Percentiles rank a stretch among this genome's conserved stretches.
phyloP scores from a whole-genome alignment of 2,797 vertebrate genomes.

The Salmo trutta region DNA sequence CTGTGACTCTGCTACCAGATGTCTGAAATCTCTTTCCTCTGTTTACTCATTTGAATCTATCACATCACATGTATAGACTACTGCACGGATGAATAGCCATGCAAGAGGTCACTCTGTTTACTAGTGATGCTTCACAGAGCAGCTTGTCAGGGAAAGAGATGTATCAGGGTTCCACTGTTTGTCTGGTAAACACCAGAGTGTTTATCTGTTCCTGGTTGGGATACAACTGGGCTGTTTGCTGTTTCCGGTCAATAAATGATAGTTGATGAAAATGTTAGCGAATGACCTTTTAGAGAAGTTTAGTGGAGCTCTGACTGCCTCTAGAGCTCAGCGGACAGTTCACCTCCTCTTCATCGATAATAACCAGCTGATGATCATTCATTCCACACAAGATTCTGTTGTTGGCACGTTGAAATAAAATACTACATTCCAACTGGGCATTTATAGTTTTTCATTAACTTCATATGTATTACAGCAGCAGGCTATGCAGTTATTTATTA shows the following conservation, averaged over 20 bases:
- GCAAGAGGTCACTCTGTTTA: slow-evolving; percentile 45
- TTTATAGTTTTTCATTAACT: not conserved
- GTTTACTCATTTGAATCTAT: not conserved
- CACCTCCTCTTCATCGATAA: not conserved
- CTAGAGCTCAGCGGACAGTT: too few relatives aligned
- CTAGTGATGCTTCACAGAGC: slow-evolving; percentile 14
- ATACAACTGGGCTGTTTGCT: slow-evolving; percentile 53
- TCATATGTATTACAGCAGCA: not conserved
- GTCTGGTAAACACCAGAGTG: slow-evolving; percentile 56
- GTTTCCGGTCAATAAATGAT: slow-evolving; percentile 47
- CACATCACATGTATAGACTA: not conserved
- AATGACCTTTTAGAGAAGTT: slow-evolving; percentile 51
- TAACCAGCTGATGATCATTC: not conserved
- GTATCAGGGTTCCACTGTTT: slow-evolving; percentile 65
- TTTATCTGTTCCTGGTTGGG: slow-evolving; percentile 58
- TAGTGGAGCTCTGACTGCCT: not conserved
- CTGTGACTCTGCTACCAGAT: too few relatives aligned
- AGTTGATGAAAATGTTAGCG: slow-evolving; percentile 32
- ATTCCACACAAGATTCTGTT: not conserved
- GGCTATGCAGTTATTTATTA: not conserved
- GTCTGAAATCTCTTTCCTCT: too few relatives aligned
- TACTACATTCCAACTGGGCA: not conserved
- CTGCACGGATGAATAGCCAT: not conserved
- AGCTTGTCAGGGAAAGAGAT: slow-evolving; percentile 23
- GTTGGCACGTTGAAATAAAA: not conserved